These are phyloP conservation scores for Brachypteracias leptosomus DNA, from an alignment of 2,113 vertebrate species.

Conservation along the genomic window DNA sequence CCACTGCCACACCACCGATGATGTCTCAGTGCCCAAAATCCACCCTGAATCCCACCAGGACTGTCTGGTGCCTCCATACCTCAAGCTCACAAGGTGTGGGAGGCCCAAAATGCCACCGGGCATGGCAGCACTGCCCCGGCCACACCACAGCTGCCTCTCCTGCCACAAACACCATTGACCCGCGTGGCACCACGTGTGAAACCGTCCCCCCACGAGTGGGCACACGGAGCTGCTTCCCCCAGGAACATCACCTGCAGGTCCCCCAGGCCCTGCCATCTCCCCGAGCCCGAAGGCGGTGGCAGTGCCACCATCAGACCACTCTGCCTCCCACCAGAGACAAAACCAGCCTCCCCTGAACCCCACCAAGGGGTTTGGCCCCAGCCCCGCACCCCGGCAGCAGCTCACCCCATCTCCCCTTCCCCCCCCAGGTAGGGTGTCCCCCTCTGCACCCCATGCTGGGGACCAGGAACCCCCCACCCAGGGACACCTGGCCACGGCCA, in stretches of 20 bases:
- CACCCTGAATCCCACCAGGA: background rate
- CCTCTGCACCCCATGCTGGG: rapidly evolving
- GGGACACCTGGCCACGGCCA: background rate
- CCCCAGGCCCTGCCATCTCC: background rate
- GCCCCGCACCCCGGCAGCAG: rapidly evolving
- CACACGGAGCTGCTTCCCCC: background rate
- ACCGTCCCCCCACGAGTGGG: rapidly evolving
- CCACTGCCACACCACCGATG: rapidly evolving
- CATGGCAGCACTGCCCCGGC: rapidly evolving
- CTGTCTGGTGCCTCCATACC: rapidly evolving
- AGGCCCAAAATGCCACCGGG: background rate
- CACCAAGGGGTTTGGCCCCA: rapidly evolving
- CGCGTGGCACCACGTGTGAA: rapidly evolving
- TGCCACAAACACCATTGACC: background rate
- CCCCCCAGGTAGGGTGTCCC: rapidly evolving
- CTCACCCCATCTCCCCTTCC: background rate
- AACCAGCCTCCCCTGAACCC: rapidly evolving
- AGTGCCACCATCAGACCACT: background rate
- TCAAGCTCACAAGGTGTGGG: rapidly evolving
- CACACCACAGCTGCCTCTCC: rapidly evolving
- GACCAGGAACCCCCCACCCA: rapidly evolving
- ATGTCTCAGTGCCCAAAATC: background rate
- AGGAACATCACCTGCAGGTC: rapidly evolving
- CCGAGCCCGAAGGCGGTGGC: background rate
- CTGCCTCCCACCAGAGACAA: background rate